Evolutionary conservation across 2,888 invertebrate species (phyloP).

Genomic region (Netelia inedita): DNA sequence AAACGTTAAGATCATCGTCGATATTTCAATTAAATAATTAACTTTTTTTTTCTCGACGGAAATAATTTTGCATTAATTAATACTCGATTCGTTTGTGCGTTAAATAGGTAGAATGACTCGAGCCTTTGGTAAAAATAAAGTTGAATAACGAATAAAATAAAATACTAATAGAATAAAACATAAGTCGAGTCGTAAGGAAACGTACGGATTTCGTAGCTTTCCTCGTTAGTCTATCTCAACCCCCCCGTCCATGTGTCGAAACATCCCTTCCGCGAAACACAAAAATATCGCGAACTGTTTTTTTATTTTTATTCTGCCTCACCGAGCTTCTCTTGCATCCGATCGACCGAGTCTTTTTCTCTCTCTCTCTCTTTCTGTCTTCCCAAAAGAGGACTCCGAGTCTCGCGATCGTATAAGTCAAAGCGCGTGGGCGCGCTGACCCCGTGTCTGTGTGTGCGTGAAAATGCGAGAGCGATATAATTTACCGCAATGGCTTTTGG

Average conservation of each 20-base stretch:
- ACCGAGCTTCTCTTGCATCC: conserved; percentile 21
- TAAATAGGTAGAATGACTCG: no score
- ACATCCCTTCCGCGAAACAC: not conserved
- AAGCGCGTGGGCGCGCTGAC: conserved; percentile 60
- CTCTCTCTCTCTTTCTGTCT: conserved; percentile 3
- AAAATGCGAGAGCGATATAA: conserved; percentile 68
- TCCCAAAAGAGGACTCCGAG: conserved; percentile 35
- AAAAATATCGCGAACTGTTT: conserved; percentile 19
- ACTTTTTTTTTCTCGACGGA: no score
- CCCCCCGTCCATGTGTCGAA: not conserved
- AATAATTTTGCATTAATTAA: no score
- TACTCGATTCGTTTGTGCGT: no score
- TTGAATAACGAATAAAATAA: no score
- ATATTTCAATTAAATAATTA: no score
- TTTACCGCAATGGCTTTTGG: conserved; percentile 79
- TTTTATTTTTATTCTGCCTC: conserved; percentile 32
- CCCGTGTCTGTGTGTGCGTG: conserved; percentile 36
- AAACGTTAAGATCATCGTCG: no score
- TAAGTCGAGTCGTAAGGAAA: no score
- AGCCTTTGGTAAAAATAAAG: no score
- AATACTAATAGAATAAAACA: no score
- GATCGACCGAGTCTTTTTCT: conserved; percentile 50
- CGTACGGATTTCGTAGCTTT: not conserved
- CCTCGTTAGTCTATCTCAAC: not conserved
- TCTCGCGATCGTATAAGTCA: conserved; percentile 54